Evolutionary conservation across 2,888 invertebrate species (phyloP), one percentile per base, ranked within the genome.

Genomic region (Orthosia cruda): DNA sequence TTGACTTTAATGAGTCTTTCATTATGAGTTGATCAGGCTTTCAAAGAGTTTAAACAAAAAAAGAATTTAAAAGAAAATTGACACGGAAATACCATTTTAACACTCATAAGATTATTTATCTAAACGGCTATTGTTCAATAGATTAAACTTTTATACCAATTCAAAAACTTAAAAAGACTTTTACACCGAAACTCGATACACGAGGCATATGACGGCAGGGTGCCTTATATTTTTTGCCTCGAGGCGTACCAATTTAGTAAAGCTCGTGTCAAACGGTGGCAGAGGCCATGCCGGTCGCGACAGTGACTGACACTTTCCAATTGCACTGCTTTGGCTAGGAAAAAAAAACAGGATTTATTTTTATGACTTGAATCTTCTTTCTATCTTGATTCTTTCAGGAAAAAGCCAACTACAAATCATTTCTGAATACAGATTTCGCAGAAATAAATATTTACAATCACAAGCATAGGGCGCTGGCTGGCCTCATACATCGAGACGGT

Each of bases 271-370:
- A 52, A 68, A 76, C 54, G 54, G 49, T 45, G 20, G 55, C 61
- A 62, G 50, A 40, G 13, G 52, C 16, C 7, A n/a, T 52, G 15
- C 2, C 26, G 13, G 15, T 55, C 20, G 32, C 61, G 18, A 20
- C 15, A 49, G 12, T 74, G 58, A 67, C 61, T 18, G 54, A 61
- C 76, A 77, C 55, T 59, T 63, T 63, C 26, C 23, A 69, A 76
- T 76, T 58, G 52, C 47, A 52, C 2, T n/a, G 23, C 52, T 62
- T 57, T 52, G 13, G 13, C 13, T n/a, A 16, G 12, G 9, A n/a
- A 0, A n/a, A 61, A 13, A 69, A 23, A 77, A 52, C 52, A 7
- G n/a, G 13, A 70, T 12, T 45, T 63, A 50, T 70, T 76, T 76
- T 63, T 52, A 62, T 23, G 13, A 58, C 18, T 67, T 49, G 23